Evolutionary conservation across 1,140 invertebrate species (phyloP).

Genomic region (Drosophila equinoxialis): DNA sequence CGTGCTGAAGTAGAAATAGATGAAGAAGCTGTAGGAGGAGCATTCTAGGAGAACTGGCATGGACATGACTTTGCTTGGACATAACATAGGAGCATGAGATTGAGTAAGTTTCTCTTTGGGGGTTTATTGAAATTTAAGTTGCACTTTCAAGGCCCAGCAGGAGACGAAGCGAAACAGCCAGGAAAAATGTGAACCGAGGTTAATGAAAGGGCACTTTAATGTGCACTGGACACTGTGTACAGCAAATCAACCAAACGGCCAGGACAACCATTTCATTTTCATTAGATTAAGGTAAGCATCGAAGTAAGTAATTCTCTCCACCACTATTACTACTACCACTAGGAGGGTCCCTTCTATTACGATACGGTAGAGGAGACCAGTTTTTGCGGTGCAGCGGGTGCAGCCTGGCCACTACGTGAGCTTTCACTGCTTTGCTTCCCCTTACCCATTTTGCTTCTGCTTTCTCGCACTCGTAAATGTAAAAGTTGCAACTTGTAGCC

Average conservation of each 20-base stretch:
- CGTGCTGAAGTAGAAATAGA: constrained; percentile 61
- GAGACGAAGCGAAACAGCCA: constrained; percentile 8
- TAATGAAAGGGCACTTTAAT: constrained; percentile 67
- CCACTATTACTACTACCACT: neutral
- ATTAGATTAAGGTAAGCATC: constrained; percentile 69
- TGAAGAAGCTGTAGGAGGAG: neutral
- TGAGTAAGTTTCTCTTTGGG: constrained; percentile 6
- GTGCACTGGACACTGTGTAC: constrained; percentile 1
- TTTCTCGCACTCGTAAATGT: constrained; percentile 57
- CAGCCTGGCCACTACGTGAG: constrained; percentile 10
- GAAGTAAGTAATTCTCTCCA: constrained; percentile 23
- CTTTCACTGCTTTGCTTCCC: constrained; percentile 21
- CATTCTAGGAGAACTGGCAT: neutral
- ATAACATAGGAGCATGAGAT: constrained; percentile 31
- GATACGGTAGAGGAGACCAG: constrained; percentile 17
- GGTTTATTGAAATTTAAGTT: constrained; percentile 69
- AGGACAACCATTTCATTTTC: constrained; percentile 62
- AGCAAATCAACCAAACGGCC: constrained; percentile 31
- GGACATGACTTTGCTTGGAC: constrained; percentile 60
- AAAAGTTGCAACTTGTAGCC: constrained; percentile 79
- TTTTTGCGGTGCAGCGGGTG: constrained; percentile 16
- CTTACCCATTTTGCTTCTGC: constrained; percentile 41
- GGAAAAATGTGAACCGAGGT: constrained; percentile 31
- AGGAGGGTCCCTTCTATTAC: no score
- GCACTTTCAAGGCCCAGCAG: constrained; percentile 24